Evolutionary conservation across 2,888 invertebrate species (phyloP), one percentile per base, ranked within the genome.

Genomic region (Junonia oenone): DNA sequence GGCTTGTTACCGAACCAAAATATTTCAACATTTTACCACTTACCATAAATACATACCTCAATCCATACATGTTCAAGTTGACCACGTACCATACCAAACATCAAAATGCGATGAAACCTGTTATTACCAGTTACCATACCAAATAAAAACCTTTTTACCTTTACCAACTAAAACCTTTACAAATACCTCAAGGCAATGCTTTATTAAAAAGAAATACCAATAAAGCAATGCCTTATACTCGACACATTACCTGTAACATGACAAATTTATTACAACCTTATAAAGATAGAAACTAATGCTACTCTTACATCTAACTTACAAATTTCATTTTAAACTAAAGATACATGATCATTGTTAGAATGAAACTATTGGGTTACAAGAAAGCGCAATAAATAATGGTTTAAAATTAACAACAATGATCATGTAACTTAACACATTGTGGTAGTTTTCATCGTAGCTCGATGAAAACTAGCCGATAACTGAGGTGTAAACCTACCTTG

Each of bases 401-500:
- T 6, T 0, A 13, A 14, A 1, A 35, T 9, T 11, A 3, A 35
- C 1, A 6, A 13, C 35, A 13, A 45, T 51, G 63, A 71, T 72
- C 71, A 62, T 66, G 56, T 57, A 66, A n/a, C n/a, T n/a, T 8
- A 2, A 8, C 11, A 19, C 26, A 27, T 33, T 4, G 26, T 43
- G 63, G 52, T 56, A 66, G 62, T 55, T 55, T 53, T 55, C 50
- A 55, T 62, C 62, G 54, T 27, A 40, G 52, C n/a, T 51, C 58
- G 53, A 64, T 47, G 61, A 58, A 62, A 62, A 56, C 64, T 60
- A 49, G 59, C 66, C 54, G 22, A 40, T 40, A 57, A 59, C 54
- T 47, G 47, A 71, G 68, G 61, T 59, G 71, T 64, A 79, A 90
- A 91, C 91, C 90, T 91, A 91, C 91, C 91, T 91, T 91, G 90